These are phyloP conservation scores for Trachelus stipa DNA, from an alignment of 2,888 invertebrate species.

Conservation along the genomic window DNA sequence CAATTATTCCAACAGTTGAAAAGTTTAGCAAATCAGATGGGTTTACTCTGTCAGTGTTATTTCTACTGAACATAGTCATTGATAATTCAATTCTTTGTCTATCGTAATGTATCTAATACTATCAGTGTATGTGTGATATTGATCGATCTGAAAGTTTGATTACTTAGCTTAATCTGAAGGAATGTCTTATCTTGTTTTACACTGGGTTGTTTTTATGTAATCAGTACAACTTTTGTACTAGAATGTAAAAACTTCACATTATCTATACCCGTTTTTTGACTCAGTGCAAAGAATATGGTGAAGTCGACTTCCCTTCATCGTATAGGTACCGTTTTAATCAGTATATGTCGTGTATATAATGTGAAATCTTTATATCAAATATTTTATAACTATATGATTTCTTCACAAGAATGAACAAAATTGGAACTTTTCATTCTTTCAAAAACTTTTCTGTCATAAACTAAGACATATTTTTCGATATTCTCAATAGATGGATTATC, in stretches of 20 bases:
- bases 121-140: background rate
- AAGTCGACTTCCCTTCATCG: background rate
- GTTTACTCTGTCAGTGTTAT: no score
- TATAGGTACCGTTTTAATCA: background rate
- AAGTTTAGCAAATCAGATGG: no score
- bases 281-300: background rate
- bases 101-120: background rate
- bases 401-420: background rate
- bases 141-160: background rate
- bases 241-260: background rate
- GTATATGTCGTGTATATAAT: background rate
- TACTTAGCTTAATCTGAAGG: background rate
- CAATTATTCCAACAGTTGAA: no score
- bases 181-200: background rate
- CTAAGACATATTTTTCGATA: slow-evolving; percentile 14
- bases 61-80: no score
- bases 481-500: slow-evolving; percentile 74
- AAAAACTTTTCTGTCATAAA: background rate
- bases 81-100: no score
- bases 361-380: background rate
- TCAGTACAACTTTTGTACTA: background rate
- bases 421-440: background rate
- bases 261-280: background rate
- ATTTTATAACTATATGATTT: background rate
- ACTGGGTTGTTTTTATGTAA: background rate